Evolutionary conservation across 2,888 invertebrate species (phyloP).

Genomic region (Xestia ashworthii): DNA sequence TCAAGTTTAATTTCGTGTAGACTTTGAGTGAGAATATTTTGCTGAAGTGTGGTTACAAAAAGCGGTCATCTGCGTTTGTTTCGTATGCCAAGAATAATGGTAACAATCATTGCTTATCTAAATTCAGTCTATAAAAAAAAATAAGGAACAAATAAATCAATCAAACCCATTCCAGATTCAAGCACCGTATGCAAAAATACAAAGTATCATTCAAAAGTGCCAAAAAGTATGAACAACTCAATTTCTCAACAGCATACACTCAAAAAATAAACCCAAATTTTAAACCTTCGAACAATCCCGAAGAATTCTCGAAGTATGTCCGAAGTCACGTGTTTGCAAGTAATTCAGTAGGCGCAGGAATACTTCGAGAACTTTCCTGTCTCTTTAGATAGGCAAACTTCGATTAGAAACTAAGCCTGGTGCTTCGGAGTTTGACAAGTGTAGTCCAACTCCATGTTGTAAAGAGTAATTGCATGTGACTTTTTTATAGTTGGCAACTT

Average conservation of each 20-base stretch:
- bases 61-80: not conserved
- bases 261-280: constrained; percentile 48
- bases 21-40: not conserved
- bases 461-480: constrained; percentile 67
- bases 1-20: constrained; percentile 26
- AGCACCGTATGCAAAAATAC: constrained; percentile 1
- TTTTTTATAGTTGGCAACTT: constrained; percentile 63
- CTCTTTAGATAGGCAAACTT: constrained; percentile 70
- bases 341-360: constrained; percentile 67
- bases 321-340: constrained; percentile 65
- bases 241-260: constrained; percentile 26
- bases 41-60: not conserved
- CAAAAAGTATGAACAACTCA: constrained; percentile 11
- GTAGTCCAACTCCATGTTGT: constrained; percentile 66
- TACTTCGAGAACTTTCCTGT: constrained; percentile 64
- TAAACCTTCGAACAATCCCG: constrained; percentile 40
- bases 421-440: constrained; percentile 68
- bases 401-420: constrained; percentile 70
- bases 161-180: not conserved
- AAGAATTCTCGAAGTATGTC: constrained; percentile 53
- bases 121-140: not conserved
- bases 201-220: constrained; percentile 5
- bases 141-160: not conserved
- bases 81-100: not conserved
- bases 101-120: not conserved